Evolutionary conservation across 1,140 invertebrate genomes (phyloP).

Genomic region (Bombyx mandarina): DNA sequence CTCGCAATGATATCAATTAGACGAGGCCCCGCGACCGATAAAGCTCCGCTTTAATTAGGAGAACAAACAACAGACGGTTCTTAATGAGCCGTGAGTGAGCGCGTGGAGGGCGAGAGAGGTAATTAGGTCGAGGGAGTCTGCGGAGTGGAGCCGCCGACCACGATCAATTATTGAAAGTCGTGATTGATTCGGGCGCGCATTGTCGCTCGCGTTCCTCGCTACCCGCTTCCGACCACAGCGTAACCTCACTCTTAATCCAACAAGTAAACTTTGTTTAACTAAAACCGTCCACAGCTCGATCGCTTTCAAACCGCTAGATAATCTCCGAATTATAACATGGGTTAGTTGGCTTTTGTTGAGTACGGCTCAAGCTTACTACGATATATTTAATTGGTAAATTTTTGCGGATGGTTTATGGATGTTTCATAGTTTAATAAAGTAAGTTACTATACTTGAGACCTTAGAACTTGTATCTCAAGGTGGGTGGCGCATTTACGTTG

Average conservation of each 20-base stretch:
- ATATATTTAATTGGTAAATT: too few relatives aligned
- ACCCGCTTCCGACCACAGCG: not conserved
- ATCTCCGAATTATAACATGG: too few relatives aligned
- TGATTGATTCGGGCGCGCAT: slow-evolving; percentile 47
- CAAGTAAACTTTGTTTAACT: slow-evolving; percentile 1
- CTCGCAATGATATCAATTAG: slow-evolving; percentile 67
- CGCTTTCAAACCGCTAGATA: too few relatives aligned
- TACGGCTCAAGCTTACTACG: too few relatives aligned
- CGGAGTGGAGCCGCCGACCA: slow-evolving; percentile 19
- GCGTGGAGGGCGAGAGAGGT: slow-evolving; percentile 44
- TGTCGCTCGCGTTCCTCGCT: slow-evolving; percentile 3
- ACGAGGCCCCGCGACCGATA: slow-evolving; percentile 50
- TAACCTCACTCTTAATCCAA: not conserved
- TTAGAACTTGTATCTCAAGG: too few relatives aligned
- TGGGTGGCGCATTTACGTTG: too few relatives aligned
- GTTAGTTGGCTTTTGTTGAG: too few relatives aligned
- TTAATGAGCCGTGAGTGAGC: slow-evolving; percentile 60
- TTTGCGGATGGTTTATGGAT: too few relatives aligned
- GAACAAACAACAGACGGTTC: slow-evolving; percentile 64
- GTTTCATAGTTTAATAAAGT: too few relatives aligned
- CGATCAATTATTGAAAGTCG: slow-evolving; percentile 54
- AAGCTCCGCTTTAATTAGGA: slow-evolving; percentile 66
- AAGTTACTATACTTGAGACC: too few relatives aligned
- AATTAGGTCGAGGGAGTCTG: slow-evolving; percentile 46
- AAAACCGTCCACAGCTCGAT: slow-evolving; percentile 1